Base-by-base conservation (phyloP, 2,888 invertebrate species). In the Chorisops tibialis region DNA sequence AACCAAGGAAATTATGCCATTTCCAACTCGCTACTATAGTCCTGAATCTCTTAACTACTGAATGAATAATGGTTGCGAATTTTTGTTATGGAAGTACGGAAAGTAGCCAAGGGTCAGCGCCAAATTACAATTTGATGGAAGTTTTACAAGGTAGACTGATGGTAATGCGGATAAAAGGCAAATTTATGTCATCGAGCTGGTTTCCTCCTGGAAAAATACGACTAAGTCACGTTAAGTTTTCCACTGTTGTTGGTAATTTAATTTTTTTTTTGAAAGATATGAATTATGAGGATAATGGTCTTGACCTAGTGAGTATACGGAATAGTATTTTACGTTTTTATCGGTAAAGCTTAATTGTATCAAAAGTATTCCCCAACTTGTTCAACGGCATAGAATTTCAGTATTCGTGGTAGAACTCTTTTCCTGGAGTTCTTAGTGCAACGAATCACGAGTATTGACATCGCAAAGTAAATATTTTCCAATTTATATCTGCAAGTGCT, bases 81-180 rank as follows among this genome's bases (percentile, higher is more conserved):
- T 43, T n/a, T n/a, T 16, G 43, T 18, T 56, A 41, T 18, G 21
- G 51, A 24, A 6, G n/a, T 39, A 6, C 12, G n/a, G 12, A 54
- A 39, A 39, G 41, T 16, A 35, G 14, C 35, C n/a, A 50, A 50
- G 49, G 49, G 30, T 35, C 49, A 50, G 14, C 35, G 16, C 45
- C 56, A 56, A 56, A 56, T 56, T 56, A 45, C 56, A 45, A 45
- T 56, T 56, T 56, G 56, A 56, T 56, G 56, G 56, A 56, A 56
- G 56, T 43, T 56, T 56, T 56, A 56, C 56, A 56, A 56, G 56
- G 56, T 30, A 45, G 56, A 56, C 56, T 56, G 56, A 56, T 56
- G 43, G 43, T 43, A 18, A 19, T 45, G 43, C 43, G 45, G 56
- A 56, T 56, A 37, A 56, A 43, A 56, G 56, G 56, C 56, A 43